Evolutionary conservation across 1,140 invertebrate genomes (phyloP).

Genomic region (Hypsibius dujardini): DNA sequence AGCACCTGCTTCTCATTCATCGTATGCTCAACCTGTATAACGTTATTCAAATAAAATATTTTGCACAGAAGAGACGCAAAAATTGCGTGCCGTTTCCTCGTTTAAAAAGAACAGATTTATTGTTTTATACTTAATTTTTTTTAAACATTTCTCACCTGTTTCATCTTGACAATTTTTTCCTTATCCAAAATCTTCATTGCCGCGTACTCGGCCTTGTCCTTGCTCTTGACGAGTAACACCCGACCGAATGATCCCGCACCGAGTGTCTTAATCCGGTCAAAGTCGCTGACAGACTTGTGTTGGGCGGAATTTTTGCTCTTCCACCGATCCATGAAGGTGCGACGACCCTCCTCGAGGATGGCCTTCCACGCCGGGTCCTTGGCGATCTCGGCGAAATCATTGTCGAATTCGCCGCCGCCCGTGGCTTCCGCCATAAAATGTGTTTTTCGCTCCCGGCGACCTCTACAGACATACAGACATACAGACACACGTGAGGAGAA

Average conservation of each 20-base stretch:
- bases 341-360: background rate
- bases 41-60: background rate
- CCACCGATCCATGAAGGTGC: background rate
- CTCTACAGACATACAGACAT: too few species aligned
- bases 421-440: too few species aligned
- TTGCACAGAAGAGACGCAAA: background rate
- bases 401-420: background rate
- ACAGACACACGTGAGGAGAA: too few species aligned
- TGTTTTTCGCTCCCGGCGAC: too few species aligned
- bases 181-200: constrained; percentile 15
- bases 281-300: background rate
- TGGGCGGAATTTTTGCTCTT: background rate
- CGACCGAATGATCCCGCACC: constrained; percentile 13
- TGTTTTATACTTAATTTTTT: background rate
- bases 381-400: background rate
- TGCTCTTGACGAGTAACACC: constrained; percentile 3
- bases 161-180: constrained; percentile 10
- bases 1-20: background rate
- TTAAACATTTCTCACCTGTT: background rate
- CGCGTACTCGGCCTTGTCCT: background rate
- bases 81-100: too few species aligned
- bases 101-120: background rate
- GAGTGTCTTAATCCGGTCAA: constrained; percentile 2
- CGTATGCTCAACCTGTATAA: background rate
- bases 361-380: background rate